Percentiles rank a stretch among this genome's conserved stretches.
These are phyloP conservation scores for Raillietiella orientalis DNA, from an alignment of 2,888 invertebrate genomes.

Conservation along the genomic window DNA sequence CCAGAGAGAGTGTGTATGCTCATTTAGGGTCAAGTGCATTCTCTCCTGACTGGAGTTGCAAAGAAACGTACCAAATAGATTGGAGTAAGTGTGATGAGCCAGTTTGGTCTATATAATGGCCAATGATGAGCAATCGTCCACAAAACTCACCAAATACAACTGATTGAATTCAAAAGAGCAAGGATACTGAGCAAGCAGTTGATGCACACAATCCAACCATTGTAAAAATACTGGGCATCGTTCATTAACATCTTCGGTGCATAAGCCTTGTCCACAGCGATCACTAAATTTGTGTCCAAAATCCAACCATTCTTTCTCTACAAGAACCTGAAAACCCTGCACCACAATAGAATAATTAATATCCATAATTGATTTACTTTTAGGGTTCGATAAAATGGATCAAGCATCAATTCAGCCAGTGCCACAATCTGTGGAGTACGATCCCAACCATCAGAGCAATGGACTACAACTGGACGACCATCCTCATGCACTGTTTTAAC, in stretches of 20 bases:
- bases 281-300: conserved; percentile 97
- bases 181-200: conserved; percentile 54
- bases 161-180: conserved; percentile 85
- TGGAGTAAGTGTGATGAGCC: conserved; percentile 77
- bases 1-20: conserved; percentile 38
- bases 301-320: conserved; percentile 87
- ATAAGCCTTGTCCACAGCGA: conserved; percentile 34
- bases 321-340: conserved; percentile 67
- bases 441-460: conserved; percentile 98
- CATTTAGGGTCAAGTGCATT: conserved; percentile 8
- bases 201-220: conserved; percentile 89
- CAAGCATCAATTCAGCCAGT: conserved; percentile 60
- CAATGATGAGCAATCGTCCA: conserved; percentile 1
- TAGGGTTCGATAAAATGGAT: conserved; percentile 74
- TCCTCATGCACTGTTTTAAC: conserved; percentile 33
- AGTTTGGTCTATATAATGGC: conserved; percentile 40
- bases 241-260: conserved; percentile 66
- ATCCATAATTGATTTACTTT: conserved; percentile 20
- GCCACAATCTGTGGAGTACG: conserved; percentile 88
- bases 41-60: conserved; percentile 26
- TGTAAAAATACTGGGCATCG: conserved; percentile 89
- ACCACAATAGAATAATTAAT: conserved; percentile 7
- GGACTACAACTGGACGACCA: conserved; percentile 66
- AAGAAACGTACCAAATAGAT: conserved; percentile 85
- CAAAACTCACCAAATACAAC: conserved; percentile 42